Conservation (phyloP, 1,140 invertebrate genomes). For the Rhizoglyphus robini region DNA sequence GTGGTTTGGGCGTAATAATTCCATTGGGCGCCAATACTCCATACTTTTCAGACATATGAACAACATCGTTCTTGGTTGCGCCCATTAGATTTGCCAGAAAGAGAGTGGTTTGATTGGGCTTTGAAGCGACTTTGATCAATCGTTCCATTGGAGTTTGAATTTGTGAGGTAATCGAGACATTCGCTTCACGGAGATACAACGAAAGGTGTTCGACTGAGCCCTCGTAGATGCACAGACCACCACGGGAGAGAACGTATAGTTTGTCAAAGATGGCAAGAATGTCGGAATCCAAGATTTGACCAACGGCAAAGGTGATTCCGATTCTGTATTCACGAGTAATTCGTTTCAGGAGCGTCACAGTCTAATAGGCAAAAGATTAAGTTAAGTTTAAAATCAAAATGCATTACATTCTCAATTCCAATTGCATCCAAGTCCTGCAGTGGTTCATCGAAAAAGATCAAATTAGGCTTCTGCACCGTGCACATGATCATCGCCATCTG, state of each 20-base stretch:
- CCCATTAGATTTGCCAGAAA: not conserved
- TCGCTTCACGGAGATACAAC: not conserved
- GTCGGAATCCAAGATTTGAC: slow-evolving; percentile 1
- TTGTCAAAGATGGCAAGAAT: slow-evolving; percentile 20
- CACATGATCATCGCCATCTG: not conserved
- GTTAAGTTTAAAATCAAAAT: not conserved
- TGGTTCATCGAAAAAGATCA: slow-evolving; percentile 6
- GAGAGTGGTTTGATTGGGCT: not conserved
- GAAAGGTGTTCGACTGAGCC: slow-evolving; percentile 18
- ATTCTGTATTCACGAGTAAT: not conserved
- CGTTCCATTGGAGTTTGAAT: slow-evolving; percentile 7
- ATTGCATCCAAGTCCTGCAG: not conserved
- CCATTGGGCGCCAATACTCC: not conserved
- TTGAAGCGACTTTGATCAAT: slow-evolving; percentile 1
- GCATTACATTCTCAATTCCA: not conserved
- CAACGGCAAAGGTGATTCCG: not conserved
- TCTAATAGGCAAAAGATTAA: not conserved
- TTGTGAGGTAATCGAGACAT: not conserved
- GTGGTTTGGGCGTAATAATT: not conserved
- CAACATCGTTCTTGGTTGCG: not conserved
- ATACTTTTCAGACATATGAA: slow-evolving; percentile 2
- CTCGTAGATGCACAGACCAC: slow-evolving; percentile 29
- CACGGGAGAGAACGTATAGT: slow-evolving; percentile 20
- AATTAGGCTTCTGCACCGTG: not conserved
- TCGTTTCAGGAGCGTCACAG: not conserved